These are phyloP conservation scores for Tetragonisca angustula DNA, from an alignment of 2,888 invertebrate species.

Conservation along the genomic window DNA sequence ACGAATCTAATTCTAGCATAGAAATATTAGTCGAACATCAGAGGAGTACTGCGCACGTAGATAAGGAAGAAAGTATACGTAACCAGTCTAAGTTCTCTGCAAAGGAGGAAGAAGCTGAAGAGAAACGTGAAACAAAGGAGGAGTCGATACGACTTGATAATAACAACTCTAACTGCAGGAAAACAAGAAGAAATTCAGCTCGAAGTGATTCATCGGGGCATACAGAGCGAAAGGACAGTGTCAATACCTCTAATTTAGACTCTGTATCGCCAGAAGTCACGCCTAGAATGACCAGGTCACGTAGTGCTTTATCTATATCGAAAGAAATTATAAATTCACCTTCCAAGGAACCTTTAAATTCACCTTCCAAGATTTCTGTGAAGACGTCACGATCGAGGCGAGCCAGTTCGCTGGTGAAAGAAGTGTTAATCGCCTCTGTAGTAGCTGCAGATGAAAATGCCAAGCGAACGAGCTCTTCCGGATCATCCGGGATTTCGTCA, in stretches of 20 bases:
- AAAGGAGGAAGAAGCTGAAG: not conserved
- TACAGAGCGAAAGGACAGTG: not conserved
- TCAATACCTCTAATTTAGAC: not conserved
- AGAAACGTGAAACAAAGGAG: conserved; percentile 5
- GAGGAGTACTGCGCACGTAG: not conserved
- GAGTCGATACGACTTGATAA: conserved; percentile 19
- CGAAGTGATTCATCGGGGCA: not conserved
- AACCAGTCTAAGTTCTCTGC: not conserved
- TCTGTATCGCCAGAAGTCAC: not conserved
- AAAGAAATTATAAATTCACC: conserved; percentile 52
- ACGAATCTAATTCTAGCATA: conserved; percentile 67
- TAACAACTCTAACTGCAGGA: conserved; percentile 19
- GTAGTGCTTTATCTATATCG: conserved; percentile 67
- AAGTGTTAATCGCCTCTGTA: conserved; percentile 52
- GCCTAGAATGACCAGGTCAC: conserved; percentile 67
- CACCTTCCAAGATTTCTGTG: conserved; percentile 13
- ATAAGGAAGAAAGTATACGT: not conserved
- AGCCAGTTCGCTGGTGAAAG: conserved; percentile 70
- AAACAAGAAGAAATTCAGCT: conserved; percentile 2
- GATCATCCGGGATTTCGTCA: not conserved
- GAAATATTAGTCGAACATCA: conserved; percentile 21
- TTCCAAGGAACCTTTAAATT: conserved; percentile 7
- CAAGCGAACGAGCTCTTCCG: conserved; percentile 4
- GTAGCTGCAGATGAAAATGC: conserved; percentile 19
- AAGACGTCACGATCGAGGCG: conserved; percentile 54